These are phyloP conservation scores for Cnemophilus loriae DNA, from an alignment of 2,113 vertebrate species.

Conservation along the genomic window DNA sequence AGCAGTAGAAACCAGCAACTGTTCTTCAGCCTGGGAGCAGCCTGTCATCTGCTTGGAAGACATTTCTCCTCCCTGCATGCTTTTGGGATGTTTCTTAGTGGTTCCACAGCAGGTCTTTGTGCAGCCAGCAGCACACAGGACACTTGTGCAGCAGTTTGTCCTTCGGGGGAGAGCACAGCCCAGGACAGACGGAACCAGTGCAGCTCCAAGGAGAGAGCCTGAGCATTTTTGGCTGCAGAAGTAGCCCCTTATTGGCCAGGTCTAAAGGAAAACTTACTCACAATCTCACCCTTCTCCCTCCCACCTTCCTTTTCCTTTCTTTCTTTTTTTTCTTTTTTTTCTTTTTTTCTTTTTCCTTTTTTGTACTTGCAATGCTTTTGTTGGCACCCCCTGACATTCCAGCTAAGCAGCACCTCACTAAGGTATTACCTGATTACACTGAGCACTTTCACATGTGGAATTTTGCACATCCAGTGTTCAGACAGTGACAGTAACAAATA, in stretches of 20 bases:
- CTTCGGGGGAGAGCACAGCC: not conserved
- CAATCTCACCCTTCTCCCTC: not conserved
- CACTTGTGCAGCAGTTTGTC: not conserved
- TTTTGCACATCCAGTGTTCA: not conserved
- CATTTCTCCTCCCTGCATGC: not conserved
- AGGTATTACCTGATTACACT: conserved; percentile 40
- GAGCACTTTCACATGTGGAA: conserved; percentile 32
- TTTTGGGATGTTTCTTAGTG: not conserved
- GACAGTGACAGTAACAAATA: conserved; percentile 23
- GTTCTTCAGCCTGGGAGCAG: not conserved
- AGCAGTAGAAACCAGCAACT: not conserved
- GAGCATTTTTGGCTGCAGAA: not conserved
- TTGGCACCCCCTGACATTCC: conserved; percentile 4
- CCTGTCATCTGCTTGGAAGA: not conserved
- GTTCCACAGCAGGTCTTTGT: not conserved
- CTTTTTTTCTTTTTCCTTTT: not conserved
- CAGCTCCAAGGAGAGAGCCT: not conserved
- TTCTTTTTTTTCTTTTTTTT: too few species aligned
- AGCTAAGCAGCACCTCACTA: conserved; percentile 29
- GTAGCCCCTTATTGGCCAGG: not conserved
- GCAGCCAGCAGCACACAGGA: not conserved
- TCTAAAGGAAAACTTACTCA: not conserved
- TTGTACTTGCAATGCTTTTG: not conserved
- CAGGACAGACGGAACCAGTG: not conserved
- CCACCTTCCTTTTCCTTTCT: not conserved